Conservation (phyloP, 1,140 invertebrate genomes). For the Calephelis virginiensis region DNA sequence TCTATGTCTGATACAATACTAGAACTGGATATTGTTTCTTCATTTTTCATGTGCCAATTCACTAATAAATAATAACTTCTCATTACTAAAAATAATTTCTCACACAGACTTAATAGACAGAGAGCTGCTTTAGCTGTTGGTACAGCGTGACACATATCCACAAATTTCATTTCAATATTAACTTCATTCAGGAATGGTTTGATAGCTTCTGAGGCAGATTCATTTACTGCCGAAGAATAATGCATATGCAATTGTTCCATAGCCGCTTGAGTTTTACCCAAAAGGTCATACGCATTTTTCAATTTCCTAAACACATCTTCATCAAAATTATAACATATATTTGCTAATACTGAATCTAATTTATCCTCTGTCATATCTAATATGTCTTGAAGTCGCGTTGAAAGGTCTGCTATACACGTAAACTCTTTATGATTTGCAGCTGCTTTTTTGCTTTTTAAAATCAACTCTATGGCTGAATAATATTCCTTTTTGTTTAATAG, state of each 20-base stretch:
- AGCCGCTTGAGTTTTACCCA: conserved; percentile 93
- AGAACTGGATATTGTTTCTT: conserved; percentile 58
- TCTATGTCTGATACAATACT: conserved; percentile 80
- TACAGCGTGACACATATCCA: conserved; percentile 87
- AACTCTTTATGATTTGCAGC: conserved; percentile 91
- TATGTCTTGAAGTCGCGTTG: conserved; percentile 93
- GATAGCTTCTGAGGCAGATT: conserved; percentile 89
- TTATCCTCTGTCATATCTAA: conserved; percentile 95
- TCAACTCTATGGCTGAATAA: conserved; percentile 91
- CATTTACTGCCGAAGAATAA: conserved; percentile 95
- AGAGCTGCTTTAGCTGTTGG: conserved; percentile 88
- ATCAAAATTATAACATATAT: conserved; percentile 86
- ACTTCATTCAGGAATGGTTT: conserved; percentile 84
- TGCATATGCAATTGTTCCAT: conserved; percentile 98
- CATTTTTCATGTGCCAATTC: conserved; percentile 86
- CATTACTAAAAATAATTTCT: conserved; percentile 90
- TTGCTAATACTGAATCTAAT: conserved; percentile 91
- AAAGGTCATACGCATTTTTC: conserved; percentile 89
- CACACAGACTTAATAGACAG: conserved; percentile 89
- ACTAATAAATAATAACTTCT: conserved; percentile 90
- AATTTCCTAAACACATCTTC: conserved; percentile 86
- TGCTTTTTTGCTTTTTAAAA: conserved; percentile 92
- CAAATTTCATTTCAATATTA: conserved; percentile 85
- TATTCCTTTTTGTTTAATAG: conserved; percentile 92
- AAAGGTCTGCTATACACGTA: conserved; percentile 91